A percentile compares a stretch with the other conserved stretches of the same genome.
These are phyloP conservation scores for Eptesicus fuscus DNA, from an alignment of 2,113 vertebrate genomes.

Conservation along the genomic window DNA sequence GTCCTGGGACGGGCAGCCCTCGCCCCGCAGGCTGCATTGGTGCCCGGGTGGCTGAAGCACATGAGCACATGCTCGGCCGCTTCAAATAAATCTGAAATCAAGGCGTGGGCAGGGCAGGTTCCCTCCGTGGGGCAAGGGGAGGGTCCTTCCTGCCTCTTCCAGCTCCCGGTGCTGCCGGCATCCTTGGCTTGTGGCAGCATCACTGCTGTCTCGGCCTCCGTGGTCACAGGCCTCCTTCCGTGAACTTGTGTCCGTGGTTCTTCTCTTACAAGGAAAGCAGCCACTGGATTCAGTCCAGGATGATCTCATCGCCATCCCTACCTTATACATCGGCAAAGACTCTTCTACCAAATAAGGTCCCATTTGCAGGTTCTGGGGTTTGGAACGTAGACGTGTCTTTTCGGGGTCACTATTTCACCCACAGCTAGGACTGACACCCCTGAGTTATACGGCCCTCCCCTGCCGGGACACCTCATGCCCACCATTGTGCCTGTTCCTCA, in stretches of 20 bases:
- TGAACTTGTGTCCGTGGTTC: neutral
- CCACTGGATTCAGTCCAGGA: fast-evolving
- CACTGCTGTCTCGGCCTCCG: fast-evolving
- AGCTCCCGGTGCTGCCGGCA: fast-evolving
- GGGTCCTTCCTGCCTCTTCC: no score
- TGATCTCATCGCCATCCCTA: fast-evolving
- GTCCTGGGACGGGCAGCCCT: fast-evolving
- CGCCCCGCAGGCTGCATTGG: fast-evolving
- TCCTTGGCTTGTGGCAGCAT: fast-evolving
- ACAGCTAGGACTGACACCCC: fast-evolving
- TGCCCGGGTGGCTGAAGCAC: fast-evolving
- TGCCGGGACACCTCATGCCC: fast-evolving
- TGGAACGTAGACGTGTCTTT: neutral
- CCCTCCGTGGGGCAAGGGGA: fast-evolving
- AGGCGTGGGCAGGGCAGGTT: fast-evolving
- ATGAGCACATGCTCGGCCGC: no score
- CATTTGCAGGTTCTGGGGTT: fast-evolving
- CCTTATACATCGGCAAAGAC: neutral
- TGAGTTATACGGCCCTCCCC: neutral
- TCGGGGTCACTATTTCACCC: neutral
- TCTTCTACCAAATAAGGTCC: neutral
- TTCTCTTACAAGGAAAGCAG: neutral
- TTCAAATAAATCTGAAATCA: neutral
- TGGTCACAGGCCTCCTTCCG: neutral
- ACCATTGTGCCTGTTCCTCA: no score